Base-by-base conservation (phyloP, 2,797 vertebrate species). In the Typhlichthys subterraneus region DNA sequence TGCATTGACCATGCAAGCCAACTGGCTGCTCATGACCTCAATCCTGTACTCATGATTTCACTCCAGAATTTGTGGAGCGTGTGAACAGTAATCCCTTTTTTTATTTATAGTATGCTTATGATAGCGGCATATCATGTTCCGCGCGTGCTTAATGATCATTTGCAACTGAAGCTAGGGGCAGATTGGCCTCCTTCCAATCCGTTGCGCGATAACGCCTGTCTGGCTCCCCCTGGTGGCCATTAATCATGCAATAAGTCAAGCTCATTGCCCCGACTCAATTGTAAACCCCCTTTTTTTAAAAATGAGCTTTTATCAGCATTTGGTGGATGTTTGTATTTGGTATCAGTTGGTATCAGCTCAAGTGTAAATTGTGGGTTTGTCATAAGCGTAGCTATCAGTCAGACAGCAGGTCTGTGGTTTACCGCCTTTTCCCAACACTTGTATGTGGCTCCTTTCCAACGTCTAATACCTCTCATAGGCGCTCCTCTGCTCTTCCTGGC, bases 171-270 rank as follows among this genome's bases (percentile, higher is more conserved):
- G 59, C 67, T 7, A 2, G 53, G 61, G 8, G 55, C 51, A 29
- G 14, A 49, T 13, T 33, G 45, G 19, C 12, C 50, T 17, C 15
- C 6, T 49, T 23, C 1, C 19, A 15, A 56, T 42, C 8, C 38
- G 38, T 42, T 57, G 51, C 58, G 48, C 15, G 48, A 47, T 14
- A 0, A 4, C 0, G 48, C 61, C 52, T 57, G 38, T 78, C 59
- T 85, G 81, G 70, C 71, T n/a, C 81, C 88, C 72, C 72, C 90
- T 83, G 65, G 74, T 89, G 88, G 84, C 49, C 23, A 4, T 5
- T 45, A 4, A n/a, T 59, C 15, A 38, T 31, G 57, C 59, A 42
- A 6, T n/a, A 13, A 53, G 17, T 53, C 10, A 48, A 61, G 12
- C 42, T 19, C 15, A 4, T 23, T 46, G 12, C 42, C 31, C 0